Conservation (phyloP, 2,797 vertebrate species). For the Thalassophryne amazonica region DNA sequence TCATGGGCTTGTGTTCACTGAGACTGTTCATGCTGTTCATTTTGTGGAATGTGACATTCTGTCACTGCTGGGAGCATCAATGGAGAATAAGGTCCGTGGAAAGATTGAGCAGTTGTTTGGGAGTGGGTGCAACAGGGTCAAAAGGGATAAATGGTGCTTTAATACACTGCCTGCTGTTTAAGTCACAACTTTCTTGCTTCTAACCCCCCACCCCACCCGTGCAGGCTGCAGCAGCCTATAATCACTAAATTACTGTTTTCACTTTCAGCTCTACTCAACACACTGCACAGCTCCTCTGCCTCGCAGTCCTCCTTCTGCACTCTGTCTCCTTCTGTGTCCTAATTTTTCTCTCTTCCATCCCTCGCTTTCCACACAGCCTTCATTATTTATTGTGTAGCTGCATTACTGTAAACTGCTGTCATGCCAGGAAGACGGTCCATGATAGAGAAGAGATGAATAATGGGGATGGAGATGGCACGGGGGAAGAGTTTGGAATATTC, state of each 20-base stretch:
- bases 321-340: constrained; percentile 44
- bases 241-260: constrained; percentile 82
- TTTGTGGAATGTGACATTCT: too few relatives aligned
- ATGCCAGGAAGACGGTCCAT: constrained; percentile 16
- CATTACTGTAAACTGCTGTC: constrained; percentile 61
- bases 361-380: constrained; percentile 39
- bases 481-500: constrained; percentile 41
- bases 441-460: constrained; percentile 37
- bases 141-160: constrained; percentile 67
- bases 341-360: constrained; percentile 26
- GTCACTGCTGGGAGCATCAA: too few relatives aligned
- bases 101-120: constrained; percentile 3
- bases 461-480: not conserved
- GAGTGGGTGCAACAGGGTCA: constrained; percentile 40
- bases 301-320: constrained; percentile 17
- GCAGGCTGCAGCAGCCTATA: constrained; percentile 69
- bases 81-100: not conserved
- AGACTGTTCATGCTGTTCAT: too few relatives aligned
- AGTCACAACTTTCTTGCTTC: constrained; percentile 34
- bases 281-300: constrained; percentile 37
- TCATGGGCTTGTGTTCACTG: too few relatives aligned
- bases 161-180: constrained; percentile 55
- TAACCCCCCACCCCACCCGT: constrained; percentile 11
- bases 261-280: constrained; percentile 63
- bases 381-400: constrained; percentile 57